These are phyloP conservation scores for Polyergus mexicanus DNA, from an alignment of 1,140 invertebrate species.

Conservation along the genomic window DNA sequence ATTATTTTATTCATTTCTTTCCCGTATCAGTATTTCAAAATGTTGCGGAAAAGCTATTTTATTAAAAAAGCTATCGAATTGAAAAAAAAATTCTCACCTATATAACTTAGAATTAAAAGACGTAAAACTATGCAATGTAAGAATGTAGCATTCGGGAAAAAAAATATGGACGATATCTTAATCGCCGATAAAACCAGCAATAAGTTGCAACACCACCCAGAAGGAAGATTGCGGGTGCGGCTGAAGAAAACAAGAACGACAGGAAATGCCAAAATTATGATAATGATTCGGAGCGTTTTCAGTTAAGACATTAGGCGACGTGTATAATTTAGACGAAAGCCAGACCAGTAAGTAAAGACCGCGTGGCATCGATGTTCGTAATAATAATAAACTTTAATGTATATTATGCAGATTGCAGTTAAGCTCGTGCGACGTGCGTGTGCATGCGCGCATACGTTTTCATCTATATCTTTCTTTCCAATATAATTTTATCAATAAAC, in stretches of 20 bases:
- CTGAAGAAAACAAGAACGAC: conserved; percentile 79
- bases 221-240: conserved; percentile 82
- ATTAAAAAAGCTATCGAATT: background rate
- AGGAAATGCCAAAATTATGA: conserved; percentile 85
- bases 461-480: conserved; percentile 63
- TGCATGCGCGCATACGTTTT: conserved; percentile 44
- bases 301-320: conserved; percentile 86
- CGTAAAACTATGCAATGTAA: background rate
- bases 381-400: conserved; percentile 85
- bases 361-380: conserved; percentile 75
- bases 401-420: conserved; percentile 83
- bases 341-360: conserved; percentile 82
- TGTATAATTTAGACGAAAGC: conserved; percentile 84
- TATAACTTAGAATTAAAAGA: conserved; percentile 24
- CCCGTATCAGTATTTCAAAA: background rate
- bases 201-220: conserved; percentile 84
- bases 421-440: conserved; percentile 10
- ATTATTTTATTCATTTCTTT: background rate
- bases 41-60: background rate
- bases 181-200: conserved; percentile 83
- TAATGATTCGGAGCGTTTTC: conserved; percentile 85
- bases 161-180: conserved; percentile 80
- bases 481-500: conserved; percentile 64
- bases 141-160: conserved; percentile 4
- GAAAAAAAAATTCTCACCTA: background rate